Evolutionary conservation across 1,140 invertebrate genomes (phyloP).

Genomic region (roundworm (Caenorhabditis elegans)): DNA sequence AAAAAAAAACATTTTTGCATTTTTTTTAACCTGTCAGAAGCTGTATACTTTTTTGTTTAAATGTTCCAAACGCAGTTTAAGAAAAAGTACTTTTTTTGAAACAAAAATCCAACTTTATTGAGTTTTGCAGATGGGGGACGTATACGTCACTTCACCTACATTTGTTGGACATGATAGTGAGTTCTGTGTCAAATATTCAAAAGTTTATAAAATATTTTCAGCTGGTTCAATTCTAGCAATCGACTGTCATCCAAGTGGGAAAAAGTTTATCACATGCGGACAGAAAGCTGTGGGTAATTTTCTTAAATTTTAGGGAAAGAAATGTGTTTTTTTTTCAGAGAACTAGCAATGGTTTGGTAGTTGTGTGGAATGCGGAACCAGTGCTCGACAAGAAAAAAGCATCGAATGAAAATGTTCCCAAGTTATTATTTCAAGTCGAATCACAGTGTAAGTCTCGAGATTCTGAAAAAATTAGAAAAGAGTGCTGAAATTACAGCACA

Average conservation of each 20-base stretch:
- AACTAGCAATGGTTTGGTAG: slow-evolving; percentile 25
- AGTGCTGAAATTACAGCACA: slow-evolving; percentile 28
- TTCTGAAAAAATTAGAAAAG: too few species aligned
- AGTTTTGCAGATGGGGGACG: not conserved
- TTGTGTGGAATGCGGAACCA: slow-evolving; percentile 41
- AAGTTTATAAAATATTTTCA: not conserved
- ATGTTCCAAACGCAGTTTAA: too few species aligned
- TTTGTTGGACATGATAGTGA: not conserved
- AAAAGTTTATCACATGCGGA: slow-evolving; percentile 43
- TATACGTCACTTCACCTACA: not conserved
- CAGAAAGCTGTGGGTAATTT: slow-evolving; percentile 31
- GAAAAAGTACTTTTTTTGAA: too few species aligned
- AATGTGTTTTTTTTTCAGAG: slow-evolving; percentile 27
- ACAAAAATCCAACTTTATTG: too few species aligned
- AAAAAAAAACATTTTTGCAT: too few species aligned
- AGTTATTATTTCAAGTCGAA: slow-evolving; percentile 26
- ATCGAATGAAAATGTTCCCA: not conserved
- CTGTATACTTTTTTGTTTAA: too few species aligned
- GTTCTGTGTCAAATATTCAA: not conserved
- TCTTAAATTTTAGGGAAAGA: too few species aligned
- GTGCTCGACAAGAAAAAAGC: not conserved
- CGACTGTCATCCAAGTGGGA: slow-evolving; percentile 38
- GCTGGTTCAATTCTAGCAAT: slow-evolving; percentile 44
- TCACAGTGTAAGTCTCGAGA: not conserved
- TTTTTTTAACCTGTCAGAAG: too few species aligned